These are phyloP conservation scores for Therioaphis trifolii DNA, from an alignment of 2,888 invertebrate species.

Conservation along the genomic window DNA sequence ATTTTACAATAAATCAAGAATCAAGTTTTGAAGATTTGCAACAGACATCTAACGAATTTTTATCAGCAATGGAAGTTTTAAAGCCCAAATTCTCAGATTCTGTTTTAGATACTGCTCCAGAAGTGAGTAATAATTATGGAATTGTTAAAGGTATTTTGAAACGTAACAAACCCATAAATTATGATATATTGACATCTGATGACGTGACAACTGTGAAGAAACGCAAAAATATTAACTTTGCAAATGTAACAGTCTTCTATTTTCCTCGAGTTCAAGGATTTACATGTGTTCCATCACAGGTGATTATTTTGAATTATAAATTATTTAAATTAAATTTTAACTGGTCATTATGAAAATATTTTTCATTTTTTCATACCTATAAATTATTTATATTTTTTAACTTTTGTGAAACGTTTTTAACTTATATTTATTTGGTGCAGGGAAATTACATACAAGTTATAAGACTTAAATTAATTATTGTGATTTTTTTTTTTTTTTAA, in stretches of 20 bases:
- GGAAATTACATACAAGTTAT: neutral
- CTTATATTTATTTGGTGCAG: neutral
- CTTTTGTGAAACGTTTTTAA: neutral
- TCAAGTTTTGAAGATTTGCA: conserved; percentile 54
- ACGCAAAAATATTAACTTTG: conserved; percentile 87
- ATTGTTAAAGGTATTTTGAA: conserved; percentile 77
- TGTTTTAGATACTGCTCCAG: neutral
- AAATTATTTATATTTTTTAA: neutral
- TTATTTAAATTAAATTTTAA: neutral
- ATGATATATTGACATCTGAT: neutral
- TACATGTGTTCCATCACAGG: conserved; percentile 85
- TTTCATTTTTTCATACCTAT: neutral
- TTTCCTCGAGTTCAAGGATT: conserved; percentile 93
- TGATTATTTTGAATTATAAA: conserved; percentile 64
- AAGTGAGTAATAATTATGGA: conserved; percentile 25
- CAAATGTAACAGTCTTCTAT: conserved; percentile 93
- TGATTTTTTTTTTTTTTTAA: neutral
- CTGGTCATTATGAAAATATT: too few relatives aligned
- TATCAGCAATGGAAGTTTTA: conserved; percentile 60
- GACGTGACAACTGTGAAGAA: conserved; percentile 70
- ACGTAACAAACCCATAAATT: conserved; percentile 70
- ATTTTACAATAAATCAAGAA: conserved; percentile 40
- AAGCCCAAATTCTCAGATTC: conserved; percentile 50
- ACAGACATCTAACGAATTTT: conserved; percentile 59
- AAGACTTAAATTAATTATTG: neutral